phyloP scores from a whole-genome alignment of 1,140 invertebrate species.

The Drosophila bocqueti region DNA sequence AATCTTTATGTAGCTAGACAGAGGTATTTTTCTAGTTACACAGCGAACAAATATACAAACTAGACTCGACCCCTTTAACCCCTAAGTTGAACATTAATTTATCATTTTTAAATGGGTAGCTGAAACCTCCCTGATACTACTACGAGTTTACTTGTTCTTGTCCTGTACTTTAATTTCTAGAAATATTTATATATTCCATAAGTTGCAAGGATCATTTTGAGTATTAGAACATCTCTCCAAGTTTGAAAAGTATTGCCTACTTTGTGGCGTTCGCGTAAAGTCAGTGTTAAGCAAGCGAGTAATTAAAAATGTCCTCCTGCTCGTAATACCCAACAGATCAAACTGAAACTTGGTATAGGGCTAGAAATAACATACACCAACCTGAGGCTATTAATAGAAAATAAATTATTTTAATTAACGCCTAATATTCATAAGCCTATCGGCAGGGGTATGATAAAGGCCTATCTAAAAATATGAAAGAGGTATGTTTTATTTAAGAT shows the following conservation, averaged over 20 bases:
- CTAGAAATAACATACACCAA: neutral
- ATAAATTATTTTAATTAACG: neutral
- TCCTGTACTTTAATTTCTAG: too few relatives aligned
- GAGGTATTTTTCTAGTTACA: neutral
- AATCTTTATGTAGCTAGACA: conserved; percentile 11
- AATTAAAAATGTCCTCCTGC: neutral
- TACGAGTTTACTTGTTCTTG: neutral
- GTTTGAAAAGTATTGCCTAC: neutral
- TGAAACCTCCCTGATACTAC: neutral
- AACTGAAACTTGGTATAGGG: neutral
- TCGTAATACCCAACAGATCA: neutral
- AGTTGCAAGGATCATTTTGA: neutral
- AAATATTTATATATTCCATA: neutral
- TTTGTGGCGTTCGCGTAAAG: neutral
- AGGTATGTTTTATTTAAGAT: neutral
- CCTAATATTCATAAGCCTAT: neutral
- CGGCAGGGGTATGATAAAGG: neutral
- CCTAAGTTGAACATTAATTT: neutral
- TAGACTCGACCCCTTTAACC: neutral
- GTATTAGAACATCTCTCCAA: neutral
- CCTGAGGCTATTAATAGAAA: neutral
- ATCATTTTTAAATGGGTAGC: neutral
- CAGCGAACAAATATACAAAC: neutral
- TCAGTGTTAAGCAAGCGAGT: neutral
- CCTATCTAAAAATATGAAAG: neutral